phyloP scores from a whole-genome alignment of 1,140 invertebrate genomes.

The Drosophila subpulchrella region DNA sequence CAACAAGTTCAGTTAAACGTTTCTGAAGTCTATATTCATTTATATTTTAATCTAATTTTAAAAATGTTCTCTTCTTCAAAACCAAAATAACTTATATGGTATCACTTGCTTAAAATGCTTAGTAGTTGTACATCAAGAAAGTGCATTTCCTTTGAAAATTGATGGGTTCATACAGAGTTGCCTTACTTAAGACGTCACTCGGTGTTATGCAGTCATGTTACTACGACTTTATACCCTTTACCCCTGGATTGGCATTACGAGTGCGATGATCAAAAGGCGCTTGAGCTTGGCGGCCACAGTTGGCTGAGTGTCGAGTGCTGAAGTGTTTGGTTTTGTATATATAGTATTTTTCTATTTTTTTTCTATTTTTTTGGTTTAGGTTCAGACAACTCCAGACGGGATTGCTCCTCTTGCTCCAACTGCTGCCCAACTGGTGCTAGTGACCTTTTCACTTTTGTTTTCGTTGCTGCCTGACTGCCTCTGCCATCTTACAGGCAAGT shows the following conservation, averaged over 20 bases:
- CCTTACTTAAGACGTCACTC: conserved; percentile 11
- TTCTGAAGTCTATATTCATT: too few relatives aligned
- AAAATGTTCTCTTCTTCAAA: too few relatives aligned
- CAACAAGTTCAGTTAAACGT: too few relatives aligned
- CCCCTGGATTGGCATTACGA: conserved; percentile 42
- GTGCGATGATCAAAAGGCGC: conserved; percentile 51
- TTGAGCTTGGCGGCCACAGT: conserved; percentile 74
- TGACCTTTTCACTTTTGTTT: conserved; percentile 83
- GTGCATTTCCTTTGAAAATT: not conserved
- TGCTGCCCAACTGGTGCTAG: conserved; percentile 57
- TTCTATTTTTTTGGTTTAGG: conserved; percentile 9
- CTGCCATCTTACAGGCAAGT: conserved; percentile 33
- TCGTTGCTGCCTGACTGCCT: conserved; percentile 49
- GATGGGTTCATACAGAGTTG: not conserved
- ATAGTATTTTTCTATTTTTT: not conserved
- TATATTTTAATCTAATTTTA: too few relatives aligned
- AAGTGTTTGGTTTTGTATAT: conserved; percentile 25
- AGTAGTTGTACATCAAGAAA: not conserved
- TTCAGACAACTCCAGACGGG: conserved; percentile 30
- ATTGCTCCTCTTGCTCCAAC: conserved; percentile 38
- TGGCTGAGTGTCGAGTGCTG: conserved; percentile 64
- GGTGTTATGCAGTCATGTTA: conserved; percentile 38
- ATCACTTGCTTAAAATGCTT: not conserved
- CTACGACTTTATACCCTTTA: conserved; percentile 45
- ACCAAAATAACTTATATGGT: too few relatives aligned